Evolutionary conservation across 2,888 invertebrate species (phyloP), one percentile per base, ranked within the genome.

Genomic region (Griposia aprilina): DNA sequence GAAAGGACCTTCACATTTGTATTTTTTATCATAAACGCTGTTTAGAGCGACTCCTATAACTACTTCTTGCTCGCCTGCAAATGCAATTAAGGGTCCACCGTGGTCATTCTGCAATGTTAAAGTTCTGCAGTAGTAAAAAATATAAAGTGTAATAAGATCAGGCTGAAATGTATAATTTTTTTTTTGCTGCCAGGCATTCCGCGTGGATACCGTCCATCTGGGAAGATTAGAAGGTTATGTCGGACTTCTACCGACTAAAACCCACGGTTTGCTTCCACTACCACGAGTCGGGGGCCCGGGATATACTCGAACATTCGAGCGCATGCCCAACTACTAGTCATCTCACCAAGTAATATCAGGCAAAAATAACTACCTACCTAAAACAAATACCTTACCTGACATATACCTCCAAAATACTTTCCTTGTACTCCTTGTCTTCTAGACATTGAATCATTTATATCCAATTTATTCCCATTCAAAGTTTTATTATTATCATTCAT

Each of bases 81-180:
- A 90, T 0, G 89, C 83, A 17, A 93, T 85, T 0, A 93, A 83
- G 2, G 93, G 93, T 3, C 92, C 92, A 0, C 93, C 93, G 67
- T 93, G 93, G 70, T 93, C 93, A 70, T 93, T 93, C 93, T 93
- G 78, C 10, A 84, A 83, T 52, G 10, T 50, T 20, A 26, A 66
- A 63, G 50, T 8, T 26, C 23, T 30, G 50, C 50, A 30, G 20
- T 67, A 50, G 5, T 36, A 36, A 36, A 17, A 66, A 66, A 20
- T 66, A 20, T 13, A 20, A 11, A 11, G 26, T 26, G 26, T 20
- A 66, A 45, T 13, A 66, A n/a, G n/a, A 65, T 48, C 20, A 26
- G 13, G 20, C 5, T 10, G n/a, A 41, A 45, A 17, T 45, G 5
- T 15, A 17, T 5, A 0, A 1, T 5, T 17, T 23, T 26, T 48